Evolutionary conservation across 1,140 invertebrate species (phyloP).

Genomic region (Tetramorium alpestre): DNA sequence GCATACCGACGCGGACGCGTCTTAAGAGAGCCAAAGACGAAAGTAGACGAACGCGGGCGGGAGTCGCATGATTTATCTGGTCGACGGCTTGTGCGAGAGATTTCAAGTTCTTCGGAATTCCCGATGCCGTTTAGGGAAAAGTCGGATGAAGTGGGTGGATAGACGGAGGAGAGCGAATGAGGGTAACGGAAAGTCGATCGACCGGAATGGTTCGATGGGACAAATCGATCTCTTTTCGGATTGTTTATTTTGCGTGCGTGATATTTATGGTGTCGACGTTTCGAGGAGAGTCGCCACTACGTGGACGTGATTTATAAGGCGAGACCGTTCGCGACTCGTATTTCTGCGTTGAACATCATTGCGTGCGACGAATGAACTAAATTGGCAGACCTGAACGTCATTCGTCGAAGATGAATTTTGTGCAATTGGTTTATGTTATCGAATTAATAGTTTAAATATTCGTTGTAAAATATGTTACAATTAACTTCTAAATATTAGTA

Average conservation of each 20-base stretch:
- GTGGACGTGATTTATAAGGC: conserved; percentile 25
- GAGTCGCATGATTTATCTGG: conserved; percentile 60
- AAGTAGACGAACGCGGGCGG: conserved; percentile 4
- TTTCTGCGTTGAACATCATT: conserved; percentile 1
- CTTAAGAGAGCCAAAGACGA: conserved; percentile 35
- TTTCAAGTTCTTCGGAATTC: conserved; percentile 55
- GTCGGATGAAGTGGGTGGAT: background rate
- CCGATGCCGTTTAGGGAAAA: conserved; percentile 19
- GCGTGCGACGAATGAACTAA: conserved; percentile 20
- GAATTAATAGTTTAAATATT: background rate
- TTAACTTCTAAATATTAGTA: background rate
- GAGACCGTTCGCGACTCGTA: background rate
- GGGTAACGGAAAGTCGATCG: conserved; percentile 55
- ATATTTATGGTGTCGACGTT: conserved; percentile 33
- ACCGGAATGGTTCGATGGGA: conserved; percentile 65
- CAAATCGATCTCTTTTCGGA: conserved; percentile 39
- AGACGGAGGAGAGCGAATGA: background rate
- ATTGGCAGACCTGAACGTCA: background rate
- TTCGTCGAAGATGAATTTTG: background rate
- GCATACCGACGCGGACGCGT: conserved; percentile 51
- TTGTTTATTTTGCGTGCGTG: conserved; percentile 29
- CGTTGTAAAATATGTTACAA: background rate
- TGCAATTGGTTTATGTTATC: background rate
- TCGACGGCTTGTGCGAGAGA: conserved; percentile 1
- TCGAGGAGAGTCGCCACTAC: conserved; percentile 11